A percentile compares a stretch with the other conserved stretches of the same genome.
Evolutionary conservation across 2,797 vertebrate genomes (phyloP).

Genomic region (Strix occidentalis): DNA sequence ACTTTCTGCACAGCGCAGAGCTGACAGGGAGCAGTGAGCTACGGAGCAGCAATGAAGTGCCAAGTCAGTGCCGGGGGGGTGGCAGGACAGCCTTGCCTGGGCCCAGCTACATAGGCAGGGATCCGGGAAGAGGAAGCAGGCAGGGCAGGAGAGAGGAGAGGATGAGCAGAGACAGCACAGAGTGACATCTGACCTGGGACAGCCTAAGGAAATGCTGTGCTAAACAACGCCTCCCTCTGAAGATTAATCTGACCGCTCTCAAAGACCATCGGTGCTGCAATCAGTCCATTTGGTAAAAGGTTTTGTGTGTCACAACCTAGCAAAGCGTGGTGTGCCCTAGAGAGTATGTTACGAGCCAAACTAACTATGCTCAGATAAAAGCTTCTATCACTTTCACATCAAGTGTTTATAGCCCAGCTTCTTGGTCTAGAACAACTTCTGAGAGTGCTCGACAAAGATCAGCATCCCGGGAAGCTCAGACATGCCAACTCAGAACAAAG

Average conservation of each 20-base stretch:
- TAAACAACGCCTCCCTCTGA: background rate
- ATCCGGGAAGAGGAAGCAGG: background rate
- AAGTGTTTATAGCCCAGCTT: background rate
- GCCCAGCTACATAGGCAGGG: background rate
- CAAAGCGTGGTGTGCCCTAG: background rate
- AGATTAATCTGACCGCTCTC: background rate
- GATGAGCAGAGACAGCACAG: background rate
- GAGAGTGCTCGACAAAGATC: background rate
- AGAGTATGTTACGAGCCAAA: background rate
- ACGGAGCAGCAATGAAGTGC: background rate
- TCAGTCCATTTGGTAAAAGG: background rate
- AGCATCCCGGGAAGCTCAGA: background rate
- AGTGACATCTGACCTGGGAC: background rate
- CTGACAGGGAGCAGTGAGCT: background rate
- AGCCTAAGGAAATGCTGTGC: background rate
- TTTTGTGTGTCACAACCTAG: background rate
- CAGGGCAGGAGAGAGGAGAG: background rate
- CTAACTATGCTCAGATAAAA: background rate
- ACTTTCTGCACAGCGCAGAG: background rate
- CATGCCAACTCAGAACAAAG: background rate
- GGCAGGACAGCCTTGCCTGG: background rate
- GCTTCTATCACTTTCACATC: background rate
- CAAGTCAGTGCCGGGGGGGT: accelerated
- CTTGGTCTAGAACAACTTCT: background rate
- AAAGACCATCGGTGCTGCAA: background rate